Percentiles rank a stretch among this genome's conserved stretches.
phyloP scores from a whole-genome alignment of 2,113 vertebrate genomes.

The Gymnobelideus leadbeateri region DNA sequence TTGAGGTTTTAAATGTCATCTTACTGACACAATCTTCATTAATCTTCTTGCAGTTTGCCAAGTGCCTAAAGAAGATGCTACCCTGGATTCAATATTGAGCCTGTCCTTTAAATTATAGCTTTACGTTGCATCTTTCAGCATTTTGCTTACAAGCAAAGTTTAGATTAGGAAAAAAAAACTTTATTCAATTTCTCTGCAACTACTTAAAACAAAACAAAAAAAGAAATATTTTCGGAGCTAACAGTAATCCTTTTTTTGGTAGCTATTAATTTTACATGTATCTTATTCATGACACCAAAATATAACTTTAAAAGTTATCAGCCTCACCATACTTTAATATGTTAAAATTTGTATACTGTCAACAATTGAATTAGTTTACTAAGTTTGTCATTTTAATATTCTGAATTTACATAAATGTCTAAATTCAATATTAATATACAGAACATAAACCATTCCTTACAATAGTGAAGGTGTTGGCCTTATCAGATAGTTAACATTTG shows the following conservation, averaged over 20 bases:
- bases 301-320: constrained; percentile 13
- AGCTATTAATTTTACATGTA: constrained; percentile 16
- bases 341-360: constrained; percentile 19
- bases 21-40: not conserved
- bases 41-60: not conserved
- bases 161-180: constrained; percentile 9
- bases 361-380: not conserved
- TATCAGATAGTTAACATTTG: constrained; percentile 15
- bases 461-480: not conserved
- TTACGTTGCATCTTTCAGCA: constrained; percentile 38
- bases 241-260: constrained; percentile 14
- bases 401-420: constrained; percentile 15
- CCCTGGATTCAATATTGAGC: not conserved
- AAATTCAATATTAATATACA: constrained; percentile 29
- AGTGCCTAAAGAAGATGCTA: not conserved
- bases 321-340: constrained; percentile 15
- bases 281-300: constrained; percentile 25
- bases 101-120: constrained; percentile 18
- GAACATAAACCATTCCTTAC: not conserved
- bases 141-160: not conserved
- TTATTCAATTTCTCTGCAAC: not conserved
- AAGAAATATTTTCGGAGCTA: constrained; percentile 18
- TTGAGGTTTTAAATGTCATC: not conserved
- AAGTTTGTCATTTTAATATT: constrained; percentile 30
- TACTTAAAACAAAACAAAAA: constrained; percentile 10